These are phyloP conservation scores for Leptopilina myrica DNA, from an alignment of 2,888 invertebrate species.

Conservation along the genomic window DNA sequence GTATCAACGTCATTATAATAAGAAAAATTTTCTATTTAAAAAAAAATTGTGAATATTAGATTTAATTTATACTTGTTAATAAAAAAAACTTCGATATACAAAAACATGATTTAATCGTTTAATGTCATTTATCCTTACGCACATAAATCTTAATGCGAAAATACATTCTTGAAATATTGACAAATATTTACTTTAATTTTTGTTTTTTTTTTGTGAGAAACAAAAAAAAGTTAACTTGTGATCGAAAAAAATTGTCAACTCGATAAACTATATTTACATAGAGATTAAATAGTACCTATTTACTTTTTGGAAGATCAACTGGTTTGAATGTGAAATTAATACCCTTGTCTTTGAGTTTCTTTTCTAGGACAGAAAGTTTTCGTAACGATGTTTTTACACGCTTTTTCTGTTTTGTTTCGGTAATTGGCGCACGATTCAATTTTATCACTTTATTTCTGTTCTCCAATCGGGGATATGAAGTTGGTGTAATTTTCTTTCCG, in stretches of 20 bases:
- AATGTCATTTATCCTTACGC: not conserved
- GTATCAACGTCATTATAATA: conserved; percentile 37
- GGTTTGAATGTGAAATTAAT: conserved; percentile 67
- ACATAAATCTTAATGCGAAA: not conserved
- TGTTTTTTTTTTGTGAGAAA: too few species aligned
- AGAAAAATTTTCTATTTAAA: not conserved
- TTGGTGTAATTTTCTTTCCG: conserved; percentile 78
- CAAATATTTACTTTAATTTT: too few species aligned
- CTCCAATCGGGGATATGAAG: conserved; percentile 77
- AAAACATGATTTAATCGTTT: too few species aligned
- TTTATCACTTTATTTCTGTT: conserved; percentile 76
- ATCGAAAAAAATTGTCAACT: too few species aligned
- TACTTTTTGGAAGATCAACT: conserved; percentile 44
- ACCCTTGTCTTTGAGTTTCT: conserved; percentile 68
- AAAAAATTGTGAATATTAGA: conserved; percentile 41
- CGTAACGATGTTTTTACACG: conserved; percentile 75
- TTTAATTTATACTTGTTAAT: not conserved
- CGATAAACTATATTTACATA: not conserved
- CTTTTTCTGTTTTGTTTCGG: conserved; percentile 74
- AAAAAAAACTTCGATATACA: too few species aligned
- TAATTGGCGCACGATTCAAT: conserved; percentile 76
- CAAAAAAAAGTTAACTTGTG: too few species aligned
- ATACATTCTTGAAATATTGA: too few species aligned
- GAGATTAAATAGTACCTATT: too few species aligned
- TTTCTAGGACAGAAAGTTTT: conserved; percentile 69